Conservation (phyloP, 2,113 vertebrate species). For the Castor canadensis region DNA sequence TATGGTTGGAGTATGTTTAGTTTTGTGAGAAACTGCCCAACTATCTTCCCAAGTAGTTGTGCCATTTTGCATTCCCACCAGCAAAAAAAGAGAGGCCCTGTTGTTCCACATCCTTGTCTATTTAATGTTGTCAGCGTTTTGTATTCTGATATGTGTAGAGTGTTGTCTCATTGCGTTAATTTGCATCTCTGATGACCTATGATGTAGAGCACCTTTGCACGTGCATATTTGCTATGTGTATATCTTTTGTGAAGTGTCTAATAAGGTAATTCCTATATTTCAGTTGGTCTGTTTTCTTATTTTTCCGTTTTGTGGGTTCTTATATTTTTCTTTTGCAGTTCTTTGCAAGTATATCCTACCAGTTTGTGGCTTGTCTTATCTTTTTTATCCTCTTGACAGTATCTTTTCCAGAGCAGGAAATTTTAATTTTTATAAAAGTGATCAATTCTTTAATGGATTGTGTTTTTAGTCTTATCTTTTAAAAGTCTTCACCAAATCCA, state of each 20-base stretch:
- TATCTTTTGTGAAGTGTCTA: neutral
- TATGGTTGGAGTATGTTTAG: neutral
- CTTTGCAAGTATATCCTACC: neutral
- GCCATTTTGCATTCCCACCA: neutral
- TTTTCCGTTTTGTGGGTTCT: neutral
- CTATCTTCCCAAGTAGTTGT: neutral
- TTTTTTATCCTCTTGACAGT: neutral
- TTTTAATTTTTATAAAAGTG: neutral
- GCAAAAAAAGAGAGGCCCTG: neutral
- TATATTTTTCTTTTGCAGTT: neutral
- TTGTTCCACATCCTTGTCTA: neutral
- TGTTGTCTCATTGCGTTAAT: neutral
- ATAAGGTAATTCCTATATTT: neutral
- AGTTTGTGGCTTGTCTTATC: neutral
- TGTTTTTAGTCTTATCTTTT: neutral
- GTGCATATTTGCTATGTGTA: neutral
- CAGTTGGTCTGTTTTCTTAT: neutral
- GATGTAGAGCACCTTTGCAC: neutral
- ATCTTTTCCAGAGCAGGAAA: neutral
- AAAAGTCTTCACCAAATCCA: neutral
- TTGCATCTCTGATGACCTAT: neutral
- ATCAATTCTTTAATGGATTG: neutral
- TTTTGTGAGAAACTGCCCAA: neutral
- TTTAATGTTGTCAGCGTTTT: neutral
- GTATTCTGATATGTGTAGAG: neutral